Evolutionary conservation across 2,797 vertebrate species (phyloP).

Genomic region (Molossus molossus): DNA sequence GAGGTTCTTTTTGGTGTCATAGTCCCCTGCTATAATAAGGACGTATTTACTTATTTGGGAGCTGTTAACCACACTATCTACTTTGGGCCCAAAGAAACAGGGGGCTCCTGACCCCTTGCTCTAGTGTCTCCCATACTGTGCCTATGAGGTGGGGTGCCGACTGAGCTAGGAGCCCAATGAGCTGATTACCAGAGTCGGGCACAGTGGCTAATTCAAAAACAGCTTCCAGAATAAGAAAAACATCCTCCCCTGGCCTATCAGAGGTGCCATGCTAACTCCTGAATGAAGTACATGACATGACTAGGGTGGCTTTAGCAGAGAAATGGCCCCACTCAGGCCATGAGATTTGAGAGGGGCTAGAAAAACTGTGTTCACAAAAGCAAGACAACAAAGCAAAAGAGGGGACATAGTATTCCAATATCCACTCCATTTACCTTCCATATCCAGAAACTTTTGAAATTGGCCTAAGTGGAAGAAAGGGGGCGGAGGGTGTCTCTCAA

Average conservation of each 20-base stretch:
- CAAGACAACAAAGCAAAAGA: background rate
- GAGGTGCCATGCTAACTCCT: background rate
- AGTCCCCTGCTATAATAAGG: background rate
- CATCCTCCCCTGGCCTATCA: background rate
- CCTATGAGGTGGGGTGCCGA: background rate
- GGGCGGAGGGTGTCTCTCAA: background rate
- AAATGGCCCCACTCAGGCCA: background rate
- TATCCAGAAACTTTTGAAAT: background rate
- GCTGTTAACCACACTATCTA: background rate
- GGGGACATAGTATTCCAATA: background rate
- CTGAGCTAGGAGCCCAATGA: background rate
- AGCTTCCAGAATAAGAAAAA: background rate
- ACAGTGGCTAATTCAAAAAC: background rate
- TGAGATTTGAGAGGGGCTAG: background rate
- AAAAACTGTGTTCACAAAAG: conserved; percentile 2
- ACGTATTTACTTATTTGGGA: background rate
- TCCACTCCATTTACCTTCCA: background rate
- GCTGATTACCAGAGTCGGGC: background rate
- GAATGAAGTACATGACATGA: background rate
- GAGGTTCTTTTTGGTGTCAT: background rate
- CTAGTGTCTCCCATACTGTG: background rate
- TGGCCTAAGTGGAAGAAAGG: background rate
- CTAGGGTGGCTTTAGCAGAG: background rate
- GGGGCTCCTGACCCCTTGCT: background rate
- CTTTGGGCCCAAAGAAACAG: background rate